Evolutionary conservation across 2,113 vertebrate genomes (phyloP), one percentile per base, ranked within the genome.

Genomic region (Hippocampus guttulatus): DNA sequence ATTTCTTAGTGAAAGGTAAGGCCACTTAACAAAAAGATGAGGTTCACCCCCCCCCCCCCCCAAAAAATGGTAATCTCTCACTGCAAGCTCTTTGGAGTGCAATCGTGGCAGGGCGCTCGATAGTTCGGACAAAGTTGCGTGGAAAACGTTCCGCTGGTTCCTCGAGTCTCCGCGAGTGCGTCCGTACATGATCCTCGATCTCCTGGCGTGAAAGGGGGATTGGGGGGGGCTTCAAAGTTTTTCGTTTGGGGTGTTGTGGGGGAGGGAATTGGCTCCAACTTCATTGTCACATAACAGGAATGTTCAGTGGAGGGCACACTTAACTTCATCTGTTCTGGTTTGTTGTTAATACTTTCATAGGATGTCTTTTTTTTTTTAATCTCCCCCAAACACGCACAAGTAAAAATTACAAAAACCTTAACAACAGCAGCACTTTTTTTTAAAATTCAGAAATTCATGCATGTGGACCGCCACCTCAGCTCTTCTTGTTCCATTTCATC

Each of bases 1-100:
- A 87, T 86, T 88, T 87, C 82, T 90, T 87, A 75, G 82, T 88
- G 86, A 92, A 91, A 89, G 90, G 84, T 93, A 93, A 93, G 92
- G 92, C 90, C 92, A 93, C 92, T 93, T 93, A 88, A 91, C 89
- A 90, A 89, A 87, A 88, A 86, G 81, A 89, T 76, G 81, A 91
- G 89, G 88, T 89, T 91, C 84, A 89, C 91, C 86, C 58, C 27
- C 12, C 86, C 58, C 27, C 12, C 91, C 86, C 27, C 27, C 12
- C 15, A 8, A 84, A 86, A 90, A 88, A 90, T 87, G 88, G 85
- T 92, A 93, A 92, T 93, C 91, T 92, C 89, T 91, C 91, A 89
- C 90, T 91, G 92, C 91, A 92, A 91, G 87, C 88, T 90, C 86
- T 87, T 18, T 75, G 84, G 90, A 92, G 91, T 92, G 91, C 91